phyloP scores from a whole-genome alignment of 2,888 invertebrate genomes.

The Andrena marginata region DNA sequence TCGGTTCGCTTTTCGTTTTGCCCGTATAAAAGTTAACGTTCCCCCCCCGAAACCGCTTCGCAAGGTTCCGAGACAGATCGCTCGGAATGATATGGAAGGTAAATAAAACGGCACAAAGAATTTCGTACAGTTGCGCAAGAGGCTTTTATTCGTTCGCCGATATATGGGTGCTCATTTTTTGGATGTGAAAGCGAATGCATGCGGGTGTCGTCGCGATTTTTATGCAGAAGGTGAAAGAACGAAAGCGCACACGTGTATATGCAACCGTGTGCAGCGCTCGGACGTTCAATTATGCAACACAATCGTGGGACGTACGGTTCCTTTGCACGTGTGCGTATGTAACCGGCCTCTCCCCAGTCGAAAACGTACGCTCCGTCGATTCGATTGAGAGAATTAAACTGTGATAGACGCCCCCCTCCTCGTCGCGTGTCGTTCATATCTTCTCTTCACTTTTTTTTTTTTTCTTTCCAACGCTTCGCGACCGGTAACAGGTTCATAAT shows the following conservation, averaged over 20 bases:
- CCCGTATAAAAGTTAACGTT: background rate
- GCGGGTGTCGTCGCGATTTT: slow-evolving; percentile 60
- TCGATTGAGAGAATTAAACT: slow-evolving; percentile 3
- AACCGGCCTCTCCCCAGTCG: background rate
- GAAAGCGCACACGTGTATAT: slow-evolving; percentile 28
- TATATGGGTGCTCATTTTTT: slow-evolving; percentile 55
- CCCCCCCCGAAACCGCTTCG: background rate
- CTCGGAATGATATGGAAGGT: background rate
- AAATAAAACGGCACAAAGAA: slow-evolving; percentile 26
- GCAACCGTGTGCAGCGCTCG: slow-evolving; percentile 24
- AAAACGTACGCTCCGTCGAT: background rate
- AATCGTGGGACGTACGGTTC: slow-evolving; percentile 18
- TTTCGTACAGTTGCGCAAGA: slow-evolving; percentile 46
- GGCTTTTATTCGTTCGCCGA: slow-evolving; percentile 46
- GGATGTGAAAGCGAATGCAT: slow-evolving; percentile 61
- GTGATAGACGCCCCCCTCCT: background rate
- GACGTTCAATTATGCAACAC: slow-evolving; percentile 46
- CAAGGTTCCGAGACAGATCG: background rate
- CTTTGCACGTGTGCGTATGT: background rate
- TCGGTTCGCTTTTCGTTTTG: background rate
- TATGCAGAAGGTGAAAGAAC: slow-evolving; percentile 56
- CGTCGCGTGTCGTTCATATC: background rate
- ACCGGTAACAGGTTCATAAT: slow-evolving; percentile 27
- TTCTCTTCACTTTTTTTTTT: background rate
- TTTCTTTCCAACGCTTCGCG: background rate